phyloP scores from a whole-genome alignment of 2,888 invertebrate species.

The Pachydiplax longipennis region DNA sequence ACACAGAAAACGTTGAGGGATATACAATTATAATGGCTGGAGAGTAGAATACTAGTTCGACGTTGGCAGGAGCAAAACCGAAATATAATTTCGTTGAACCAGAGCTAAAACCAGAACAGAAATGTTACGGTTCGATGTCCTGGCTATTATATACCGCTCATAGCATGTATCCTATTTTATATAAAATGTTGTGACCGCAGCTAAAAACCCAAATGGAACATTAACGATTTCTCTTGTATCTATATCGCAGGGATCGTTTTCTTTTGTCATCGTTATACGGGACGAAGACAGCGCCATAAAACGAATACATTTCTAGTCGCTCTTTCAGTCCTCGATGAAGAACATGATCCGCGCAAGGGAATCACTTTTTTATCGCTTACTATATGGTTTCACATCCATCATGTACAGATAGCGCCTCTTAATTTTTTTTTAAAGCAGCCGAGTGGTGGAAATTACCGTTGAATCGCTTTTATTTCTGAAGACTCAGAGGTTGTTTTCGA shows the following conservation, averaged over 20 bases:
- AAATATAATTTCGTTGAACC: no score
- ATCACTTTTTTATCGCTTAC: background rate
- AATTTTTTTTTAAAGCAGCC: background rate
- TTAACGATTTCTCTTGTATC: background rate
- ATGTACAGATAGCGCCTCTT: background rate
- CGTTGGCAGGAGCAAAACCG: no score
- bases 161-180: background rate
- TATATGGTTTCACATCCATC: background rate
- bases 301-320: background rate
- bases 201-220: background rate
- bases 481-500: background rate
- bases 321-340: background rate
- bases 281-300: background rate
- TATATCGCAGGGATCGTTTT: background rate
- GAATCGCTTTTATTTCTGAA: background rate
- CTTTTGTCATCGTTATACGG: background rate
- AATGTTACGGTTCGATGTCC: no score
- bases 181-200: background rate
- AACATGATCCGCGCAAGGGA: background rate
- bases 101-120: no score
- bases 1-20: no score
- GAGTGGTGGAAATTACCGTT: background rate
- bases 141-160: no score
- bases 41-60: no score
- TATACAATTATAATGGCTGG: no score